A percentile compares a stretch with the other conserved stretches of the same genome.
phyloP scores from a whole-genome alignment of 1,140 invertebrate species.

The Pantala flavescens region DNA sequence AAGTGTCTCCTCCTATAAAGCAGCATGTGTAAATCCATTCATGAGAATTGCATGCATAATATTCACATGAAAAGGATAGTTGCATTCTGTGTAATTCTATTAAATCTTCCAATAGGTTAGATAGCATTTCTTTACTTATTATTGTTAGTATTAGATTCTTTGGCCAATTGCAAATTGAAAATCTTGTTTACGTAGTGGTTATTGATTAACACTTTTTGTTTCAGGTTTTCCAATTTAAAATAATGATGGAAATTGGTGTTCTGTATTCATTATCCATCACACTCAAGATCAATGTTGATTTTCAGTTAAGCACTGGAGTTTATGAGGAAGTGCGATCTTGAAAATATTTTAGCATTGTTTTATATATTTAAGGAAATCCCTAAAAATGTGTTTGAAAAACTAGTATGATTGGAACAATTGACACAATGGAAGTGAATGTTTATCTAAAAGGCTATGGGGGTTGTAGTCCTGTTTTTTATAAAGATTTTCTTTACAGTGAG shows the following conservation, averaged over 20 bases:
- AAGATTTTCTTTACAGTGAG: not conserved
- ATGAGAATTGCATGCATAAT: too few relatives aligned
- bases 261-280: not conserved
- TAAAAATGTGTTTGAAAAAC: not conserved
- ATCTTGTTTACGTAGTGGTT: not conserved
- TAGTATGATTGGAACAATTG: not conserved
- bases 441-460: not conserved
- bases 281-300: not conserved
- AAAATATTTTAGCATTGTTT: not conserved
- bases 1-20: too few relatives aligned
- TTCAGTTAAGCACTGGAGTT: not conserved
- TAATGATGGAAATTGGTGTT: constrained; percentile 3
- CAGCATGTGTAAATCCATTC: too few relatives aligned
- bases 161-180: too few relatives aligned
- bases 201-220: constrained; percentile 8
- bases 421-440: not conserved
- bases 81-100: too few relatives aligned
- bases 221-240: constrained; percentile 4
- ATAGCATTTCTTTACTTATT: too few relatives aligned
- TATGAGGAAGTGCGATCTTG: too few relatives aligned
- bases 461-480: not conserved
- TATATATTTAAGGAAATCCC: not conserved
- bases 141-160: too few relatives aligned
- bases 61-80: too few relatives aligned
- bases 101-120: too few relatives aligned